Evolutionary conservation across 2,888 invertebrate species (phyloP).

Genomic region (Drosophila recens): DNA sequence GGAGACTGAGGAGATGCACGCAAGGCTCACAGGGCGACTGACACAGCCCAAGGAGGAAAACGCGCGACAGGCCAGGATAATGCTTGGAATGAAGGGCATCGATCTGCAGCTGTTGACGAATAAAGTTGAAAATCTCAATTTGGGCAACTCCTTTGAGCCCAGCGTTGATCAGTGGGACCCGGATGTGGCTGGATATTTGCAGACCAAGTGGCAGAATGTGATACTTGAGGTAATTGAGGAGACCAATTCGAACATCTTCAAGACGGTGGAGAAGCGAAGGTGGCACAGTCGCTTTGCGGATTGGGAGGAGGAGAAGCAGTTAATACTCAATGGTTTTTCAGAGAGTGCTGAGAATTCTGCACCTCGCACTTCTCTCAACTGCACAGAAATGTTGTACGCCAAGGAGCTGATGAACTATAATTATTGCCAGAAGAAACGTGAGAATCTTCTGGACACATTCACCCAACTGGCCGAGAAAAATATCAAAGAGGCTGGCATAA

Average conservation of each 20-base stretch:
- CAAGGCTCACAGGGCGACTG: background rate
- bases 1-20: background rate
- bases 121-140: slow-evolving; percentile 3
- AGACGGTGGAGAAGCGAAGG: background rate
- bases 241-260: background rate
- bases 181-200: background rate
- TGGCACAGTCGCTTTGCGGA: background rate
- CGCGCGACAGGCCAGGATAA: background rate
- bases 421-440: slow-evolving; percentile 89
- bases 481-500: slow-evolving; percentile 91
- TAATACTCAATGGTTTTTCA: background rate
- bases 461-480: slow-evolving; percentile 89
- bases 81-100: background rate
- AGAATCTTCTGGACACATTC: slow-evolving; percentile 91
- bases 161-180: background rate
- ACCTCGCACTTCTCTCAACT: slow-evolving; percentile 85
- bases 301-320: background rate
- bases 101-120: slow-evolving; percentile 2
- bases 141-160: background rate
- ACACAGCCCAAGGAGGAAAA: background rate
- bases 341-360: background rate
- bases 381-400: slow-evolving; percentile 93
- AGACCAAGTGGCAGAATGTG: background rate
- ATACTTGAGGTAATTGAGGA: slow-evolving; percentile 4
- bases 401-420: slow-evolving; percentile 92